Base-by-base conservation (phyloP, 2,113 vertebrate genomes). In the Ceyx melanurus region DNA sequence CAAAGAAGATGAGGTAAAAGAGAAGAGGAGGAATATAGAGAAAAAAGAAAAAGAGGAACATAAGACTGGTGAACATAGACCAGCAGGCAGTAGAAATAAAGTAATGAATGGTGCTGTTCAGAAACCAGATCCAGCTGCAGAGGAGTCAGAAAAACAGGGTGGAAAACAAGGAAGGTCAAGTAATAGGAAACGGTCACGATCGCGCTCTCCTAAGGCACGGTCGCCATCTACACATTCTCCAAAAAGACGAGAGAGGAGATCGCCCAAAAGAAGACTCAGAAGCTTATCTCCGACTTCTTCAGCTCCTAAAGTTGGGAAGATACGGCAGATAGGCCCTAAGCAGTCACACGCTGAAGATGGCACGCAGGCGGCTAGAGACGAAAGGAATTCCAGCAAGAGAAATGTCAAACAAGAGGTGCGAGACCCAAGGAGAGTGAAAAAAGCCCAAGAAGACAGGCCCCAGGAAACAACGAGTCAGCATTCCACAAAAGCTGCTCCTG, bases 21-120 rank as follows among this genome's bases (percentile, higher is more conserved):
- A 99, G 53, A 99, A 99, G 97, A 99, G 98, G 80, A 98, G 98
- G 86, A 97, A 66, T 62, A 35, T 43, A 21, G 99, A 99, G 23
- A 99, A 98, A 91, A 99, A 99, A 89, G 98, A 99, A 53, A 97
- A 98, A 76, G 99, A 99, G 28, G 99, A 99, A 7, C 95, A 97
- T 21, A 98, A 98, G 58, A 96, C 96, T 9, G 65, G 78, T 8
- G 98, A 99, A 42, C 97, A 98, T 17, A 97, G 98, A 91, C 88
- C 94, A 8, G 58, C 83, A 82, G 97, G 97, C 71, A 95, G 92
- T 75, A 98, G 98, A 96, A 98, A 96, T 82, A 99, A 99, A 96
- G 86, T 98, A 33, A 96, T 97, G 19, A 99, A 99, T 18, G 99
- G 99, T 43, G 96, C 98, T 10, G 91, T 98, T 31, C 97, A 97